Percentiles rank a stretch among this genome's conserved stretches.
Evolutionary conservation across 2,113 vertebrate genomes (phyloP).

Genomic region (Istiophorus platypterus): DNA sequence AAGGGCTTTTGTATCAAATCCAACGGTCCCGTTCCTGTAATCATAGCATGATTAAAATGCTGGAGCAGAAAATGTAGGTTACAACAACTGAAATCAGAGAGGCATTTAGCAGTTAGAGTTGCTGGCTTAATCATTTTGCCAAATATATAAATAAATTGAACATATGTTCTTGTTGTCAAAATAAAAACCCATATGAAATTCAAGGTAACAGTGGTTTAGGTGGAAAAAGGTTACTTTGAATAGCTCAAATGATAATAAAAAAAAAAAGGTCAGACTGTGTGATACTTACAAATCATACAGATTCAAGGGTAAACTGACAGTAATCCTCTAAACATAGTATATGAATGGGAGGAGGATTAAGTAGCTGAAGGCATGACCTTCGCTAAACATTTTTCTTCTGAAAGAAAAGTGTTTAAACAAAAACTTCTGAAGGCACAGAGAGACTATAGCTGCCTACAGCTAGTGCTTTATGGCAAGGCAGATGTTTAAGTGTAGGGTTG

Average conservation of each 20-base stretch:
- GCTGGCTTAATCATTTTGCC: neutral
- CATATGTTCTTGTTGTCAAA: neutral
- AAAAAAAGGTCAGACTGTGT: neutral
- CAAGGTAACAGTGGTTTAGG: neutral
- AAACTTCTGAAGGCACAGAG: slow-evolving; percentile 1
- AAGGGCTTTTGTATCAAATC: neutral
- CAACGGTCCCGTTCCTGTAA: neutral
- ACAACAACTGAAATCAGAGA: slow-evolving; percentile 9
- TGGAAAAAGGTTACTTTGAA: neutral
- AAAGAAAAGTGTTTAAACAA: slow-evolving; percentile 20
- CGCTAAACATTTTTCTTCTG: slow-evolving; percentile 9
- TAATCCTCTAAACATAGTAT: neutral
- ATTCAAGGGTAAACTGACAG: slow-evolving; percentile 13
- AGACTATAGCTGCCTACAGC: slow-evolving; percentile 46
- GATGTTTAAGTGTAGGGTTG: slow-evolving; percentile 53
- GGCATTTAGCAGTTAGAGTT: neutral
- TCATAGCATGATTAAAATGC: neutral
- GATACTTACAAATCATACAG: neutral
- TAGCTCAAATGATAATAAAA: neutral
- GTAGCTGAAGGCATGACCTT: slow-evolving; percentile 15
- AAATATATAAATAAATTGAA: slow-evolving; percentile 1
- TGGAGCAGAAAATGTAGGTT: neutral
- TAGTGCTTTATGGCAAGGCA: slow-evolving; percentile 31
- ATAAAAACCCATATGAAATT: neutral
- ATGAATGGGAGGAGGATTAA: slow-evolving; percentile 10